Evolutionary conservation across 2,888 invertebrate genomes (phyloP), one percentile per base, ranked within the genome.

Genomic region (Gerosis bhagava): DNA sequence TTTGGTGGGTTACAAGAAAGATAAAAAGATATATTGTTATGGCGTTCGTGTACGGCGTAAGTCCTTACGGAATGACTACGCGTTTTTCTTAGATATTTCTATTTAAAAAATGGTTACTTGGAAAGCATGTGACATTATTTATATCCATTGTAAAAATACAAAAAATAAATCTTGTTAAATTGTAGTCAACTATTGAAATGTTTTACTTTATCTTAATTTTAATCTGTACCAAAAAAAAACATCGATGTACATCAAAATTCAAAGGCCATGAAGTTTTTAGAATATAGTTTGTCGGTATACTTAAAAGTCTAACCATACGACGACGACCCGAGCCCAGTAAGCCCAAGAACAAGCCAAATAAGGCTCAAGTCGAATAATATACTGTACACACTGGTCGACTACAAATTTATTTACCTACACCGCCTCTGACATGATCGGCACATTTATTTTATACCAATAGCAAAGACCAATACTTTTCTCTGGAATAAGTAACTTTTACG

Each of bases 1-100:
- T 60, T 62, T 57, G 66, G 60, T 59, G 62, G 60, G 67, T 63
- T 67, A 24, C 62, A 60, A 63, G 65, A 62, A 66, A 68, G 63
- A 71, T 70, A 73, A 70, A 65, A 67, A 70, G 65, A 67, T 60
- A 59, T 66, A 40, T 41, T 50, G 73, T 67, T 49, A 74, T 67
- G 56, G 57, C 60, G 54, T 53, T 55, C 58, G 58, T 59, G 60
- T 60, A 59, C 59, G 59, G 65, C 61, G 59, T 57, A 61, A 59
- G 60, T 59, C 61, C 64, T 62, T 58, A 56, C 44, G 58, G 59
- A 69, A 71, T 70, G 73, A 69, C 66, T 68, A 56, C 59, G 60
- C 55, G 63, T 70, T 63, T 63, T 58, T 48, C 54, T 35, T 41
- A 19, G 4, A 31, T 37, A 43, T 24, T 37, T 21, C 40, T 22